Evolutionary conservation across 2,888 invertebrate species (phyloP).

Genomic region (Ennomos erosarius): DNA sequence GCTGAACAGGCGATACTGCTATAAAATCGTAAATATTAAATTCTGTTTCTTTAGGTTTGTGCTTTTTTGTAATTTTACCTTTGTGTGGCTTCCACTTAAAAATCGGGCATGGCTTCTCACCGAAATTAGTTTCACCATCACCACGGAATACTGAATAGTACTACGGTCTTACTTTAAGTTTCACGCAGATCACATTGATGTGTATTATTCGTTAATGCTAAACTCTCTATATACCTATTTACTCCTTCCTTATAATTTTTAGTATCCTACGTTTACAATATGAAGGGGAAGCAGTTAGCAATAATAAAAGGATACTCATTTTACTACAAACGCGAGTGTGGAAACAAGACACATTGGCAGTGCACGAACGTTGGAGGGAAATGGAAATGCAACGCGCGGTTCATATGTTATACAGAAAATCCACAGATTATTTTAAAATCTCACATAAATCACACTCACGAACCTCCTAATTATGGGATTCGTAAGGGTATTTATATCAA

Average conservation of each 20-base stretch:
- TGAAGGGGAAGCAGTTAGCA: conserved; percentile 1
- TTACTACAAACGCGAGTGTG: not conserved
- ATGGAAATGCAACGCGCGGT: conserved; percentile 1
- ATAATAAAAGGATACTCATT: not conserved
- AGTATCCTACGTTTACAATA: conserved; percentile 2
- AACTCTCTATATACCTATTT: too few species aligned
- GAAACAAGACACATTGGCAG: not conserved
- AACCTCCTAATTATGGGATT: conserved; percentile 22
- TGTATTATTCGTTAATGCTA: too few species aligned
- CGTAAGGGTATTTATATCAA: conserved; percentile 10
- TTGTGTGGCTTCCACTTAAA: too few species aligned
- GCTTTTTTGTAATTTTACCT: too few species aligned
- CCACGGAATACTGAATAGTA: too few species aligned
- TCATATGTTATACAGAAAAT: not conserved
- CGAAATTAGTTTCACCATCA: too few species aligned
- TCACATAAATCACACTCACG: conserved; percentile 12
- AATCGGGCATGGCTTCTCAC: too few species aligned
- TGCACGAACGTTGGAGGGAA: not conserved
- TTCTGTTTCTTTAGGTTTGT: too few species aligned
- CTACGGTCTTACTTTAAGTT: too few species aligned
- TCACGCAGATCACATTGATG: too few species aligned
- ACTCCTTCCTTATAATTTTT: not conserved
- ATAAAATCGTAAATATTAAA: too few species aligned
- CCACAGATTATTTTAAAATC: conserved; percentile 11
- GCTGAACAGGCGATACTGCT: too few species aligned